Evolutionary conservation across 2,797 vertebrate species (phyloP), one percentile per base, ranked within the genome.

Genomic region (Cynopterus sphinx): DNA sequence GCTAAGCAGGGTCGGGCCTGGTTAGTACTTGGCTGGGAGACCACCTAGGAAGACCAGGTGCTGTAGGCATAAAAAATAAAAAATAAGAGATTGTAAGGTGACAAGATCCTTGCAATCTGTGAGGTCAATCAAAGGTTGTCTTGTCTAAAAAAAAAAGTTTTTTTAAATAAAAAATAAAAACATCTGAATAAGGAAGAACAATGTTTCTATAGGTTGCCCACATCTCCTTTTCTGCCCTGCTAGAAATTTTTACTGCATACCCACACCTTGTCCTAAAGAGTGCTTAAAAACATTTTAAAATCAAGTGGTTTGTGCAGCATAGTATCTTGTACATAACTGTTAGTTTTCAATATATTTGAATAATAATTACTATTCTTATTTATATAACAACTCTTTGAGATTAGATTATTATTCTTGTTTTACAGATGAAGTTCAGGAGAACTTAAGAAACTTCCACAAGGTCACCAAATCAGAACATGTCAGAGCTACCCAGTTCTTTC

Each of bases 341-440:
- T 86, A 82, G 26, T 55, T 74, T 95, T 87, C 57, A n/a, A 22
- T 77, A 88, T 6, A 22, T 82, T 70, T 61, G 16, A 82, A 57
- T 59, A 82, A 57, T 59, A 26, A 49, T 74, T 84, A n/a, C 24
- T 84, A 24, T 55, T 63, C 5, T 57, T 87, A 49, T 81, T 82
- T 65, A 41, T 43, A 33, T 26, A 51, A 59, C 13, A 43, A 83
- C 17, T 28, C 33, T 81, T 59, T 15, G 9, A 94, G 28, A 91
- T 78, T 68, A 92, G 96, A 61, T 43, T 75, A 49, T 75, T 90
- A 39, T 33, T 86, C 13, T 28, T 87, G 3, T 55, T 94, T 90
- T 55, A 59, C 9, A 85, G 22, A 85, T 33, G 28, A 96, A 11
- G 15, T 9, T 78, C 73, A 31, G 39, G 57, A 65, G 65, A 79